Evolutionary conservation across 2,113 vertebrate genomes (phyloP).

Genomic region (Catharus minimus): DNA sequence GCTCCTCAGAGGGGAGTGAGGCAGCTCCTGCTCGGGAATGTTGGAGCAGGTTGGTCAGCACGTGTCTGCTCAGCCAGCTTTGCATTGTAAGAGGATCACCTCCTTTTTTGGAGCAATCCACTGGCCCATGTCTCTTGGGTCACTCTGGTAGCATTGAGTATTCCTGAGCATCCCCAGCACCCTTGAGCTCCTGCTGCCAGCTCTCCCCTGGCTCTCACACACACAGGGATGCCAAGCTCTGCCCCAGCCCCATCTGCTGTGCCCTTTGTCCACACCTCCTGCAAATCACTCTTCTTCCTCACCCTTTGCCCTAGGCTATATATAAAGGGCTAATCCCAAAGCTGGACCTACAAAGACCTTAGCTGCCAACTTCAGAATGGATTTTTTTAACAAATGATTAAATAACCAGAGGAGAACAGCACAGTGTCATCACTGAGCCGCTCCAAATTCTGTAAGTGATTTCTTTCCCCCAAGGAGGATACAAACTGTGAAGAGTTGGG

Average conservation of each 20-base stretch:
- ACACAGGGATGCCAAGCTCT: background rate
- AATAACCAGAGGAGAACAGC: background rate
- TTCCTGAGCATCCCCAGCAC: background rate
- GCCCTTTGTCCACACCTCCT: background rate
- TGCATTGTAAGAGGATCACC: background rate
- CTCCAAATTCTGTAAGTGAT: background rate
- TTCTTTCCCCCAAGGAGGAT: background rate
- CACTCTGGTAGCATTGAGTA: background rate
- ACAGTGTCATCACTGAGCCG: rapidly evolving
- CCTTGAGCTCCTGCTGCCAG: background rate
- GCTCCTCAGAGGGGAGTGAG: background rate
- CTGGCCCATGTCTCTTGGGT: rapidly evolving
- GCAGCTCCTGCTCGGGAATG: background rate
- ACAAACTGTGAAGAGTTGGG: background rate
- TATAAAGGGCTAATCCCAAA: background rate
- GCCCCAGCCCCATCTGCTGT: background rate
- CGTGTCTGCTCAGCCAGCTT: background rate
- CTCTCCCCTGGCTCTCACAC: background rate
- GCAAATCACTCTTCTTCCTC: background rate
- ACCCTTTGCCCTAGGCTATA: background rate
- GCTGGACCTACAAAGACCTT: background rate
- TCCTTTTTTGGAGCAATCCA: background rate
- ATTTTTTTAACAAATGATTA: background rate
- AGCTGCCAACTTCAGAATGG: background rate
- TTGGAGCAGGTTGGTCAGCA: background rate